Evolutionary conservation across 1,140 invertebrate genomes (phyloP).

Genomic region (Hyles vespertilio): DNA sequence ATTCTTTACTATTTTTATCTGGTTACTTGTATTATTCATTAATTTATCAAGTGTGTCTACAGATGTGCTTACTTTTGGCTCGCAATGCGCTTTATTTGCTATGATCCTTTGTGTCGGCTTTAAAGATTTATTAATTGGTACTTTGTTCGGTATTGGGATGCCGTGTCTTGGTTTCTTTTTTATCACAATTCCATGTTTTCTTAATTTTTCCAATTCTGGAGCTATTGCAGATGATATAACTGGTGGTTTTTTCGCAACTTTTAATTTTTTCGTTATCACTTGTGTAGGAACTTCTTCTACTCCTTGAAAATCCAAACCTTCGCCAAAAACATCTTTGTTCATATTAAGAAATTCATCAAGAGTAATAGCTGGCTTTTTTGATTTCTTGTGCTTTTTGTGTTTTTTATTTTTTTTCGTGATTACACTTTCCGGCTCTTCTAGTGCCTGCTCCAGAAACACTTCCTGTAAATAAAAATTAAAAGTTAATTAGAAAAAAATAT

Average conservation of each 20-base stretch:
- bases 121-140: conserved; percentile 6
- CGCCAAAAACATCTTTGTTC: conserved; percentile 72
- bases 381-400: conserved; percentile 69
- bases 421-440: conserved; percentile 36
- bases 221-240: conserved; percentile 32
- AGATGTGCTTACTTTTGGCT: conserved; percentile 19
- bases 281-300: conserved; percentile 64
- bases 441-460: conserved; percentile 49
- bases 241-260: conserved; percentile 37
- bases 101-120: conserved; percentile 10
- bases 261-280: conserved; percentile 48
- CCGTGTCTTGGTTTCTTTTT: conserved; percentile 38
- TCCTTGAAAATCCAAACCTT: conserved; percentile 61
- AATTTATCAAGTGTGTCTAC: conserved; percentile 54
- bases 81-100: neutral
- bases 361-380: conserved; percentile 63
- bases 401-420: conserved; percentile 49
- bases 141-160: neutral
- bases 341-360: conserved; percentile 70
- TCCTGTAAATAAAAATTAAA: conserved; percentile 45
- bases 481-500: neutral
- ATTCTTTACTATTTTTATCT: conserved; percentile 64
- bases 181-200: conserved; percentile 60
- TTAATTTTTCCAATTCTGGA: conserved; percentile 59
- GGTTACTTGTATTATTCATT: conserved; percentile 50